Evolutionary conservation across 2,797 vertebrate species (phyloP).

Genomic region (Rachycentron canadum): DNA sequence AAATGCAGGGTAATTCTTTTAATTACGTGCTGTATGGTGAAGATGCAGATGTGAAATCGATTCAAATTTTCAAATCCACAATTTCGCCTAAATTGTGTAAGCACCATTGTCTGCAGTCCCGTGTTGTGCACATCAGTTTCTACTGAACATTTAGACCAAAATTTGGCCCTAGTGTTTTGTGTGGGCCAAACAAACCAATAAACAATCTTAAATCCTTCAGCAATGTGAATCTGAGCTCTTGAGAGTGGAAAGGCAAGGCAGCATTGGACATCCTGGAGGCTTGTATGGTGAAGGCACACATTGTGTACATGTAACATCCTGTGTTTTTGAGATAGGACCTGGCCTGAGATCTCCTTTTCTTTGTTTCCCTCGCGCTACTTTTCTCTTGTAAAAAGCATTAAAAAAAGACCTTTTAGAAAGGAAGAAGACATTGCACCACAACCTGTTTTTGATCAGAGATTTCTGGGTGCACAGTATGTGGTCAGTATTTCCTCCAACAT

Average conservation of each 20-base stretch:
- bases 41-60: neutral
- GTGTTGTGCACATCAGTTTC: constrained; percentile 33
- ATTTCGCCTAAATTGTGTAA: constrained; percentile 17
- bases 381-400: neutral
- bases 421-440: constrained; percentile 42
- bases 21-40: constrained; percentile 9
- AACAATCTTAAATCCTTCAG: constrained; percentile 17
- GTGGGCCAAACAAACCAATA: constrained; percentile 15
- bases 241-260: neutral
- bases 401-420: neutral
- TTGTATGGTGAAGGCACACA: constrained; percentile 6
- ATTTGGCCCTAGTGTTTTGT: constrained; percentile 13
- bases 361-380: constrained; percentile 14
- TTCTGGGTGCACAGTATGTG: constrained; percentile 31
- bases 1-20: neutral
- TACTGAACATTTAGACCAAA: constrained; percentile 18
- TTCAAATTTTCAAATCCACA: neutral
- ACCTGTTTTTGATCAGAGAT: constrained; percentile 59
- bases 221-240: constrained; percentile 17
- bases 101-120: constrained; percentile 35
- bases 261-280: neutral
- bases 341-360: constrained; percentile 5
- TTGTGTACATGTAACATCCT: constrained; percentile 1
- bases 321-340: constrained; percentile 13
- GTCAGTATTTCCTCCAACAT: constrained; percentile 32